Evolutionary conservation across 2,797 vertebrate species (phyloP).

Genomic region (Acridotheres tristis): DNA sequence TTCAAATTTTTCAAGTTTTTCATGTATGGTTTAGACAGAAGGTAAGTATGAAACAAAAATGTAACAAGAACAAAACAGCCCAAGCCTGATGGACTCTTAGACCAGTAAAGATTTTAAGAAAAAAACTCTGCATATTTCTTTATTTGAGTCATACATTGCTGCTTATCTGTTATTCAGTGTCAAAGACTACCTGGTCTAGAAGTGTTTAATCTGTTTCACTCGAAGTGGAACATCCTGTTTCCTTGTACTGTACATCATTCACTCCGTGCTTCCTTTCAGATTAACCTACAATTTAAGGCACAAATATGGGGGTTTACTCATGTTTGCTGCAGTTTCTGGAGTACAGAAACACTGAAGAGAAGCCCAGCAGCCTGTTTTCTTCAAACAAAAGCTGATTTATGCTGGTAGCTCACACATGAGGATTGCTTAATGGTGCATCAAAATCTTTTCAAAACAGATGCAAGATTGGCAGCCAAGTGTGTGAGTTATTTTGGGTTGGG

Average conservation of each 20-base stretch:
- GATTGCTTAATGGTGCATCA: neutral
- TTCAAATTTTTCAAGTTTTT: neutral
- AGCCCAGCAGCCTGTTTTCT: neutral
- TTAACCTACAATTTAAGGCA: neutral
- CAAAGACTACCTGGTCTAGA: neutral
- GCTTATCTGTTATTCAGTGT: neutral
- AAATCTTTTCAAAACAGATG: neutral
- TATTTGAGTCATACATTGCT: neutral
- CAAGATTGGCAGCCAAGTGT: neutral
- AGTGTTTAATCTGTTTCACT: neutral
- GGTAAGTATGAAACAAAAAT: neutral
- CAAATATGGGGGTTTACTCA: neutral
- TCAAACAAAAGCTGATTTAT: neutral
- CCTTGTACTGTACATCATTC: neutral
- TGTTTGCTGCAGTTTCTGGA: neutral
- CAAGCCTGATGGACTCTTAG: neutral
- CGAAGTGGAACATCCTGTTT: rapidly evolving
- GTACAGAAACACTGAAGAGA: neutral
- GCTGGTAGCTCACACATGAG: neutral
- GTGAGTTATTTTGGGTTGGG: neutral
- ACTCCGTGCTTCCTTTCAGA: neutral
- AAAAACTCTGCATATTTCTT: neutral
- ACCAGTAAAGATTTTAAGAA: neutral
- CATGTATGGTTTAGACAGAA: neutral
- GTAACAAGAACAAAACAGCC: neutral